A percentile compares a stretch with the other conserved stretches of the same genome.
phyloP scores from a whole-genome alignment of 2,113 vertebrate species.

The Thunnus thynnus region DNA sequence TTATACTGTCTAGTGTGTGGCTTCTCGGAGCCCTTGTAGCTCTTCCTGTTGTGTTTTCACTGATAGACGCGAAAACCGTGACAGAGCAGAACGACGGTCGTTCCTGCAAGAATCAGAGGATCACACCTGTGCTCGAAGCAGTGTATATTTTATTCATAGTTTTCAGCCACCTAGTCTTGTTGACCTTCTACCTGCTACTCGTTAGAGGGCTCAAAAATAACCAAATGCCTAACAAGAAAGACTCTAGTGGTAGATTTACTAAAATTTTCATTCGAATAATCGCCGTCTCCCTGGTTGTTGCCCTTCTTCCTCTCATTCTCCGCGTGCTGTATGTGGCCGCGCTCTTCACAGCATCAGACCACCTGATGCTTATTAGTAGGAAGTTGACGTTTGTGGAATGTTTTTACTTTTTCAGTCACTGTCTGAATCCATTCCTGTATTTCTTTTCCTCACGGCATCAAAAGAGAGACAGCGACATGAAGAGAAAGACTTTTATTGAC shows the following conservation, averaged over 20 bases:
- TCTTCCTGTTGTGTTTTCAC: slow-evolving; percentile 26
- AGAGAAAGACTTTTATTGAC: background rate
- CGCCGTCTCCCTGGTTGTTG: background rate
- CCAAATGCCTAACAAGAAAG: background rate
- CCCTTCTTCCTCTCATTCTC: slow-evolving; percentile 20
- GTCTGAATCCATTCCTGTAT: slow-evolving; percentile 50
- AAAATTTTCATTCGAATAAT: slow-evolving; percentile 28
- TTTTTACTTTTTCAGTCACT: slow-evolving; percentile 41
- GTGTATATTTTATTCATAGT: slow-evolving; percentile 8
- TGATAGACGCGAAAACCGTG: background rate
- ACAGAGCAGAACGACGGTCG: accelerated
- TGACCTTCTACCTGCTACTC: slow-evolving; percentile 26
- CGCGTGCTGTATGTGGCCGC: background rate
- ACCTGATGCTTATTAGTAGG: background rate
- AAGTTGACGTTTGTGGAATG: slow-evolving; percentile 25
- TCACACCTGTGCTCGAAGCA: background rate
- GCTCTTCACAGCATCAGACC: background rate
- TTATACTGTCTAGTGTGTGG: slow-evolving; percentile 29
- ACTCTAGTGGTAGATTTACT: background rate
- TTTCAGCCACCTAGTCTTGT: background rate
- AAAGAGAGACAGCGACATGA: background rate
- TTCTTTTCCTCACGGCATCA: slow-evolving; percentile 21
- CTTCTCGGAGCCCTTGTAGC: slow-evolving; percentile 21
- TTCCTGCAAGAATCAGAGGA: background rate
- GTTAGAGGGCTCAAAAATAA: background rate